A percentile compares a stretch with the other conserved stretches of the same genome.
These are phyloP conservation scores for Allygus modestus DNA, from an alignment of 2,888 invertebrate genomes.

Conservation along the genomic window DNA sequence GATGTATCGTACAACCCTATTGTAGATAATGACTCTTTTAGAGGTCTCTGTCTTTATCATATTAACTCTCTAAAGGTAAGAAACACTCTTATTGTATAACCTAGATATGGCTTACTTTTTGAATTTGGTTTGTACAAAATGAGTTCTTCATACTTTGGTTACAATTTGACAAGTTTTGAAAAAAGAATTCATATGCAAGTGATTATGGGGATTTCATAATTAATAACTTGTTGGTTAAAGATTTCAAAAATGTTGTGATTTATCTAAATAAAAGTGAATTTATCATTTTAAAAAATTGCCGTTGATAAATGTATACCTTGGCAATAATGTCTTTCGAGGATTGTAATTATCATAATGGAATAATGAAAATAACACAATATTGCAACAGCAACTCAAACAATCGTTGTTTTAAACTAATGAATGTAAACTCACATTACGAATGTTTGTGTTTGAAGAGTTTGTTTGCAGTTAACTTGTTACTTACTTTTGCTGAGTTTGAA, in stretches of 20 bases:
- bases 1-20: slow-evolving; percentile 31
- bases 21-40: neutral
- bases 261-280: too few relatives aligned
- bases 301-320: too few relatives aligned
- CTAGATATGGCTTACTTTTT: too few relatives aligned
- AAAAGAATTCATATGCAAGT: too few relatives aligned
- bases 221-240: too few relatives aligned
- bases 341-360: slow-evolving; percentile 1
- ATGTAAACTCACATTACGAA: neutral
- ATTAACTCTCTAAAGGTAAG: neutral
- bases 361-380: slow-evolving; percentile 14
- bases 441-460: slow-evolving; percentile 7
- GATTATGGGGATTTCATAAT: too few relatives aligned
- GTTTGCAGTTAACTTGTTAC: neutral
- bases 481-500: neutral
- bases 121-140: too few relatives aligned
- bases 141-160: too few relatives aligned
- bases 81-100: neutral
- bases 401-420: neutral
- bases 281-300: too few relatives aligned
- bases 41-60: neutral
- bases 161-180: too few relatives aligned
- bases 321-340: neutral
- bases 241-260: too few relatives aligned
- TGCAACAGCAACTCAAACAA: neutral